Evolutionary conservation across 2,113 vertebrate genomes (phyloP).

Genomic region (Rhombomys opimus): DNA sequence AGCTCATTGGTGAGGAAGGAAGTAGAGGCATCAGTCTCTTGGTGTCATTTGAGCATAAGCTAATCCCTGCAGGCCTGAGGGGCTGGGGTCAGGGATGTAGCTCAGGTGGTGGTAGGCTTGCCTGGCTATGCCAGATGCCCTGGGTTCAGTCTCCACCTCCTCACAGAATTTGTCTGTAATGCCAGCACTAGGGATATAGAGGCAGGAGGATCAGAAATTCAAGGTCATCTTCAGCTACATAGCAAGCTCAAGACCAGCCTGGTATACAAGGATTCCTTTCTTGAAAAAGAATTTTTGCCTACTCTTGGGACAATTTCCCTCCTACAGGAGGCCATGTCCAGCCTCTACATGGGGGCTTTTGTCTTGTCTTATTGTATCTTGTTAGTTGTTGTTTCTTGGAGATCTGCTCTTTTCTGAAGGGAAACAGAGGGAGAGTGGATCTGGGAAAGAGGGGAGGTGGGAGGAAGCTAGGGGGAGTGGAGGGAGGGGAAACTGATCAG

Average conservation of each 20-base stretch:
- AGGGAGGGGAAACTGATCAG: neutral
- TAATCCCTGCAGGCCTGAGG: neutral
- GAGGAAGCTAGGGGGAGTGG: neutral
- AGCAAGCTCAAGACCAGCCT: neutral
- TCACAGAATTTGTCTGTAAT: neutral
- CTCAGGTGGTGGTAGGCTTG: neutral
- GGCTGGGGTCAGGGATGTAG: neutral
- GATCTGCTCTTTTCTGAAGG: neutral
- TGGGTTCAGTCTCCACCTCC: neutral
- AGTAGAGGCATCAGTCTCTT: neutral
- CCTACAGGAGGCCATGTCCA: neutral
- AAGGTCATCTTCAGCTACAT: neutral
- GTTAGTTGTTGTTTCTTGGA: neutral
- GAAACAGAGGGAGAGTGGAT: neutral
- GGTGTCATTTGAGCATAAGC: neutral
- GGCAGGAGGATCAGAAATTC: neutral
- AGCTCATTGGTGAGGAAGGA: neutral
- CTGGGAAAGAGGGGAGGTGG: neutral
- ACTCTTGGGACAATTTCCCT: neutral
- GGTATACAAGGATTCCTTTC: neutral
- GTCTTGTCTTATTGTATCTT: neutral
- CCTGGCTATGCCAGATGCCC: neutral
- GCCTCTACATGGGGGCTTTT: neutral
- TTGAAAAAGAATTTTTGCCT: neutral
- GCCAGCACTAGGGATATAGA: neutral